phyloP scores from a whole-genome alignment of 2,113 vertebrate species.

The Phylloscopus whistleri region DNA sequence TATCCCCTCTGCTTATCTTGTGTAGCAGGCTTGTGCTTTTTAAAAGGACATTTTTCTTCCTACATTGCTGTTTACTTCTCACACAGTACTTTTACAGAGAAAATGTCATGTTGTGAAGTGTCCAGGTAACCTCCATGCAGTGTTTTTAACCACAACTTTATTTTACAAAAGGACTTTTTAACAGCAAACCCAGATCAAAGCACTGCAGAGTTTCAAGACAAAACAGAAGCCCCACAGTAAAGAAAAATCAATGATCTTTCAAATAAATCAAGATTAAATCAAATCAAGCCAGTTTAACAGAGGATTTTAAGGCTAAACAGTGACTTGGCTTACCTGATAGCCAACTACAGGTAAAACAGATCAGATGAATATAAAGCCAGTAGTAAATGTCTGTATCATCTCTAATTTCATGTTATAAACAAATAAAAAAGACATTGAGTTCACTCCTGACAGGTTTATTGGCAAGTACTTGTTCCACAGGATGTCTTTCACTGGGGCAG shows the following conservation, averaged over 20 bases:
- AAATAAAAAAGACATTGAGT: not conserved
- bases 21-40: slow-evolving; percentile 24
- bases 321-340: slow-evolving; percentile 10
- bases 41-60: slow-evolving; percentile 62
- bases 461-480: not conserved
- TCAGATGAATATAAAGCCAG: not conserved
- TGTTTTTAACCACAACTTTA: slow-evolving; percentile 35
- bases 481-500: not conserved
- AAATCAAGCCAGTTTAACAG: slow-evolving; percentile 60
- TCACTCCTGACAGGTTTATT: not conserved
- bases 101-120: slow-evolving; percentile 64
- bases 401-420: not conserved
- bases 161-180: slow-evolving; percentile 53
- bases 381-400: not conserved
- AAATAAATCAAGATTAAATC: slow-evolving; percentile 70
- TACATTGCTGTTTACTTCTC: slow-evolving; percentile 63
- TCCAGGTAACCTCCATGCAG: slow-evolving; percentile 50
- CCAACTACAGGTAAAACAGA: not conserved
- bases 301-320: slow-evolving; percentile 36
- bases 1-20: slow-evolving; percentile 64
- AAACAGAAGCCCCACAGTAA: slow-evolving; percentile 54
- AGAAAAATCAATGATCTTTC: slow-evolving; percentile 70
- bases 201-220: slow-evolving; percentile 54
- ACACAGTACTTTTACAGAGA: slow-evolving; percentile 55
- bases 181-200: slow-evolving; percentile 45